These are phyloP conservation scores for Volucella inanis DNA, from an alignment of 2,888 invertebrate genomes.

Conservation along the genomic window DNA sequence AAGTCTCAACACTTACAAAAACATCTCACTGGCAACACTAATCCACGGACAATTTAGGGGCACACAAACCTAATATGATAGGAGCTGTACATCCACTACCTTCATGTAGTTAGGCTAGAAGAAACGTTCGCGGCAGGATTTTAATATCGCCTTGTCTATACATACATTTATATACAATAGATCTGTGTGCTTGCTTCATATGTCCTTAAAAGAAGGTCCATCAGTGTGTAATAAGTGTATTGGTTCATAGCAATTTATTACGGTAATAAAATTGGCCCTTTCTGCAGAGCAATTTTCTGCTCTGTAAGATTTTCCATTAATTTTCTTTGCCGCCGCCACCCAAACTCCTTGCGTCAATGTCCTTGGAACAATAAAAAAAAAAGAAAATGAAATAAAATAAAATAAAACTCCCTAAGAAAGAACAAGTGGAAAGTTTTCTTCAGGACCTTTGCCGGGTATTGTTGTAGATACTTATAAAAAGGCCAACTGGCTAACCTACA, in stretches of 20 bases:
- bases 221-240: conserved; percentile 75
- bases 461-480: conserved; percentile 42
- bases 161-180: neutral
- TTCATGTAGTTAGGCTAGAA: conserved; percentile 19
- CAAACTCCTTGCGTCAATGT: conserved; percentile 29
- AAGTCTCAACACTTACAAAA: too few relatives aligned
- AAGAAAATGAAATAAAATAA: conserved; percentile 2
- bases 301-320: conserved; percentile 74
- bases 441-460: conserved; percentile 34
- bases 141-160: conserved; percentile 60
- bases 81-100: too few relatives aligned
- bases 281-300: conserved; percentile 74
- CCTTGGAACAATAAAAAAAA: conserved; percentile 4
- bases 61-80: too few relatives aligned
- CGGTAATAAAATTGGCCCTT: conserved; percentile 75
- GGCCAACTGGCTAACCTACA: neutral
- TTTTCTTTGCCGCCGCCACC: conserved; percentile 43
- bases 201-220: conserved; percentile 71
- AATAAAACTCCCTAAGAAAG: conserved; percentile 18
- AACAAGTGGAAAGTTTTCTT: conserved; percentile 40
- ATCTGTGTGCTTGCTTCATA: conserved; percentile 27
- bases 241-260: conserved; percentile 76
- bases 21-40: too few relatives aligned
- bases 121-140: conserved; percentile 57
- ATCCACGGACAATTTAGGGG: too few relatives aligned